Evolutionary conservation across 2,888 invertebrate species (phyloP), one percentile per base, ranked within the genome.

Genomic region (Fragum fragum): DNA sequence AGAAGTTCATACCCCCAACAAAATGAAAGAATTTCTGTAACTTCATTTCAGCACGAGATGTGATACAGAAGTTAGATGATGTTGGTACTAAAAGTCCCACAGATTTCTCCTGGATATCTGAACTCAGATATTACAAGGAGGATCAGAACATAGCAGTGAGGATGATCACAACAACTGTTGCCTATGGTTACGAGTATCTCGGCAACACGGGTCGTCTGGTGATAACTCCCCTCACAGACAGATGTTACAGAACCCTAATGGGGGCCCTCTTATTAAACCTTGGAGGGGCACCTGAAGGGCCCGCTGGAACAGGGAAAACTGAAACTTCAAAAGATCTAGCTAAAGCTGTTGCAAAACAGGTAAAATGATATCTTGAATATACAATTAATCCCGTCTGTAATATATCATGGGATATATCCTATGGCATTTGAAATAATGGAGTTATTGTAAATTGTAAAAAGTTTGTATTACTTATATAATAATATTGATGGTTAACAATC

Each of bases 271-370:
- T 93, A 76, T 83, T 94, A 70, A 94, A 94, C 82, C 89, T 94
- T 36, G 94, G 94, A 14, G 94, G 94, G 18, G 94, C 94, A 14
- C 94, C 94, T 16, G 94, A 94, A 73, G 94, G 94, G 6, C 94
- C 94, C 3, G 94, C 94, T 14, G 94, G 94, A 1, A 94, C 94
- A 7, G 94, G 94, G 14, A 94, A 94, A 85, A 94, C 94, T 55
- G 94, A 94, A 82, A 94, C 94, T 5, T 94, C 93, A 36, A 94
- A 94, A 83, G 94, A 94, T 86, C 79, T 94, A 59, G 94, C 94
- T 23, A 94, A 94, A 87, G 94, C 94, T 53, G 94, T 94, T 1
- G 94, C 94, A 29, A 94, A 94, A 84, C 94, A 93, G 92, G 93
- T 93, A 76, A 36, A 36, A 23, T 6, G 5, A 36, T 36, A 36